A percentile compares a stretch with the other conserved stretches of the same genome.
These are phyloP conservation scores for Panopea generosa DNA, from an alignment of 2,888 invertebrate genomes.

Conservation along the genomic window DNA sequence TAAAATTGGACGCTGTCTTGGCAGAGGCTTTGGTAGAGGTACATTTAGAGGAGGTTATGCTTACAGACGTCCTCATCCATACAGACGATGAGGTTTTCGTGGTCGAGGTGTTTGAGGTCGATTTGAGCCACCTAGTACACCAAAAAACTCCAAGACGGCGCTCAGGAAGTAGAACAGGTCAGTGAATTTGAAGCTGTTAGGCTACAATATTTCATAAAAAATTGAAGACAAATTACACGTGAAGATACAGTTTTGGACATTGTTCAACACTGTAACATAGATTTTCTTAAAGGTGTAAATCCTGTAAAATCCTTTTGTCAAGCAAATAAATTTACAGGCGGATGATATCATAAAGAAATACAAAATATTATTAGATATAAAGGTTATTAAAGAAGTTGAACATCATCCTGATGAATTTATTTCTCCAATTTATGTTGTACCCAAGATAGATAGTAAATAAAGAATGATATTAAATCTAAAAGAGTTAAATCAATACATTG, in stretches of 20 bases:
- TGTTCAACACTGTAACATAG: constrained; percentile 37
- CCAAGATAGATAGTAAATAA: constrained; percentile 39
- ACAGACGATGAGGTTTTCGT: constrained; percentile 1
- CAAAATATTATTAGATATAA: constrained; percentile 39
- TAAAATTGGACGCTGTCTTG: constrained; percentile 4
- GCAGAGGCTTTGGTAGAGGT: constrained; percentile 1
- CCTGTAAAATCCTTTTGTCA: constrained; percentile 10
- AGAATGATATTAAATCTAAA: constrained; percentile 43
- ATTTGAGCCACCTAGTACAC: not conserved
- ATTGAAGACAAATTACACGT: constrained; percentile 24
- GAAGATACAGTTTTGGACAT: constrained; percentile 21
- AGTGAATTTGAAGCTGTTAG: constrained; percentile 23
- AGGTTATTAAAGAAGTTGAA: constrained; percentile 40
- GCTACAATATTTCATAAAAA: constrained; percentile 6
- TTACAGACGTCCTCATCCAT: not conserved
- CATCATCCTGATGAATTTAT: constrained; percentile 22
- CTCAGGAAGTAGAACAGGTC: constrained; percentile 33
- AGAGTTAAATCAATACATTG: constrained; percentile 33
- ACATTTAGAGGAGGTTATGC: not conserved
- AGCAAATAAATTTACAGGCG: constrained; percentile 7
- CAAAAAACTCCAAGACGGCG: constrained; percentile 37
- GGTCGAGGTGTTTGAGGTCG: constrained; percentile 13
- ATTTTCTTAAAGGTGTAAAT: constrained; percentile 18
- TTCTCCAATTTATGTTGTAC: constrained; percentile 36
- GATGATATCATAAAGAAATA: constrained; percentile 25